Percentiles rank a stretch among this genome's conserved stretches.
Evolutionary conservation across 2,888 invertebrate genomes (phyloP).

Genomic region (Agrotis puta): DNA sequence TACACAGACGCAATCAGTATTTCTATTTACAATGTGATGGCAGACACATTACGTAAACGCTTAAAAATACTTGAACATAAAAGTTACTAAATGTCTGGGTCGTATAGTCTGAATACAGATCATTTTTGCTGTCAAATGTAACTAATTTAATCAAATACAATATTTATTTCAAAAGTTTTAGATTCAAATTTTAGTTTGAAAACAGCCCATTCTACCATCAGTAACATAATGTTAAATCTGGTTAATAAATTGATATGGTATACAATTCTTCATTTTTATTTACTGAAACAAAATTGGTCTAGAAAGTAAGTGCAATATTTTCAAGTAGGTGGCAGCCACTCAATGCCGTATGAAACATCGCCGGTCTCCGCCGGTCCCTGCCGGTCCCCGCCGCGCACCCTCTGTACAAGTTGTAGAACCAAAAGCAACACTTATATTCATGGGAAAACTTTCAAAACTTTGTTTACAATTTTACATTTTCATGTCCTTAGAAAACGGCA

Average conservation of each 20-base stretch:
- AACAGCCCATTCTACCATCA: not conserved
- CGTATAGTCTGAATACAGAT: not conserved
- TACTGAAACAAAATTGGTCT: not conserved
- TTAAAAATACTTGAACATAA: not conserved
- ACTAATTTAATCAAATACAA: too few relatives aligned
- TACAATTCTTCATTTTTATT: slow-evolving; percentile 1
- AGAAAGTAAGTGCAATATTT: not conserved
- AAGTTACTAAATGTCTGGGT: too few relatives aligned
- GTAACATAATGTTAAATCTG: not conserved
- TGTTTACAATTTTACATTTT: slow-evolving; percentile 14
- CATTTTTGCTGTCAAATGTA: too few relatives aligned
- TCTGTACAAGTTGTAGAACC: not conserved
- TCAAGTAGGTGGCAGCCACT: not conserved
- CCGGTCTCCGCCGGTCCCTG: not conserved
- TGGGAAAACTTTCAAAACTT: slow-evolving; percentile 12
- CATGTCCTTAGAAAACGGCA: not conserved
- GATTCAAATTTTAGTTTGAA: too few relatives aligned
- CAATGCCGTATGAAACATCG: not conserved
- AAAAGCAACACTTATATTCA: slow-evolving; percentile 26
- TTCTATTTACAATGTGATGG: slow-evolving; percentile 9
- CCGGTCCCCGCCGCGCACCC: too few relatives aligned
- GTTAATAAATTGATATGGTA: not conserved
- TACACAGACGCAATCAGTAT: not conserved
- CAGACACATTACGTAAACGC: slow-evolving; percentile 3
- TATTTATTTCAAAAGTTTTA: not conserved